A percentile compares a stretch with the other conserved stretches of the same genome.
These are phyloP conservation scores for Mohoua ochrocephala DNA, from an alignment of 2,113 vertebrate genomes.

Conservation along the genomic window DNA sequence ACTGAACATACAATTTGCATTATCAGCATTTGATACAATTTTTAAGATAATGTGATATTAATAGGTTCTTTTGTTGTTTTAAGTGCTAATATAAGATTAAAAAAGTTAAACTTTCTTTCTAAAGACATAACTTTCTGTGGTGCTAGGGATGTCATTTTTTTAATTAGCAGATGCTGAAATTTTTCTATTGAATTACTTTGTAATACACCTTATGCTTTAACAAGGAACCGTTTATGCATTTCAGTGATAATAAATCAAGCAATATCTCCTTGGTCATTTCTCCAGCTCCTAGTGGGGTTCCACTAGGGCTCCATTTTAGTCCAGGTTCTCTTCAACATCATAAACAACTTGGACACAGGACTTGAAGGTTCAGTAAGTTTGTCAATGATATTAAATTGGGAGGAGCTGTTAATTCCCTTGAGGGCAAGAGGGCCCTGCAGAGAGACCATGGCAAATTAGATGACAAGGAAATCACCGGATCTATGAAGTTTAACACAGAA, in stretches of 20 bases:
- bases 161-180: not conserved
- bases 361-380: not conserved
- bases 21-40: not conserved
- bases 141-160: not conserved
- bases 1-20: not conserved
- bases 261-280: not conserved
- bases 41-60: not conserved
- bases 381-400: not conserved
- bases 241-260: not conserved
- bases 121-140: not conserved
- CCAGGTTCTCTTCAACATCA: not conserved
- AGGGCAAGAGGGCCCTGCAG: not conserved
- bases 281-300: not conserved
- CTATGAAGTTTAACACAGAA: not conserved
- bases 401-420: rapidly evolving
- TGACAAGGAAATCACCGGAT: not conserved
- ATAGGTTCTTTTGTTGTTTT: not conserved
- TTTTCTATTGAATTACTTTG: not conserved
- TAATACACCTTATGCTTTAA: not conserved
- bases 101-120: not conserved
- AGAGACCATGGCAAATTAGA: not conserved
- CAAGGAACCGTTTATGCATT: not conserved
- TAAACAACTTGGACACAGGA: not conserved
- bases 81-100: not conserved
- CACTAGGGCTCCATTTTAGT: not conserved